Evolutionary conservation across 2,888 invertebrate species (phyloP), one percentile per base, ranked within the genome.

Genomic region (Acanthosepion esculentum): DNA sequence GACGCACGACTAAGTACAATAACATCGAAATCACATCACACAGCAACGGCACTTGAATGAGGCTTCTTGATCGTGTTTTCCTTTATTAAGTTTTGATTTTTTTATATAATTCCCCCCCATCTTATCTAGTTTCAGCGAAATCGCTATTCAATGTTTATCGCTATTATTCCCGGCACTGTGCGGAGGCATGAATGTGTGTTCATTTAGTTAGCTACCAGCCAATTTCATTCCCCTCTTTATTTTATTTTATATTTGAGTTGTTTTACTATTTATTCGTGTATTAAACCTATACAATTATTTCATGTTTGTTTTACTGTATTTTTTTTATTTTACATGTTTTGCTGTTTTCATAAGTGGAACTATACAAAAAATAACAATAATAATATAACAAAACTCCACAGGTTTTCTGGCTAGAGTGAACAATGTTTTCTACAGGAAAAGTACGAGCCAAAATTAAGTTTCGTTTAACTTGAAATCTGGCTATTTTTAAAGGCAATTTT

Each of bases 21-120:
- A n/a, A 78, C n/a, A 78, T 78, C n/a, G 78, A n/a, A 78, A 78
- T 78, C 78, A 78, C 78, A 78, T 78, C 78, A 78, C 78, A 78
- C 78, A 78, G 78, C 78, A 29, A 78, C 78, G n/a, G 78, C 29
- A 78, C 78, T 78, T 78, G 78, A 78, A 78, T 78, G n/a, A 10
- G 78, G 8, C 29, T 78, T 78, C n/a, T 59, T 78, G n/a, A 78
- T n/a, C 78, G 6, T 20, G 6, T 59, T 59, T 29, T 78, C n/a
- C 1, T 78, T n/a, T 78, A 78, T n/a, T 12, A n/a, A 12, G 29
- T n/a, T 3, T 29, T 78, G n/a, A n/a, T 64, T 10, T n/a, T 8
- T n/a, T 78, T 78, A 10, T 78, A 23, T 78, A 1, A 78, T 8
- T 12, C 12, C n/a, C 15, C n/a, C 78, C 78, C n/a, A 5, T 18